Conservation (phyloP, 1,140 invertebrate species). For the Caerostris extrusa region DNA sequence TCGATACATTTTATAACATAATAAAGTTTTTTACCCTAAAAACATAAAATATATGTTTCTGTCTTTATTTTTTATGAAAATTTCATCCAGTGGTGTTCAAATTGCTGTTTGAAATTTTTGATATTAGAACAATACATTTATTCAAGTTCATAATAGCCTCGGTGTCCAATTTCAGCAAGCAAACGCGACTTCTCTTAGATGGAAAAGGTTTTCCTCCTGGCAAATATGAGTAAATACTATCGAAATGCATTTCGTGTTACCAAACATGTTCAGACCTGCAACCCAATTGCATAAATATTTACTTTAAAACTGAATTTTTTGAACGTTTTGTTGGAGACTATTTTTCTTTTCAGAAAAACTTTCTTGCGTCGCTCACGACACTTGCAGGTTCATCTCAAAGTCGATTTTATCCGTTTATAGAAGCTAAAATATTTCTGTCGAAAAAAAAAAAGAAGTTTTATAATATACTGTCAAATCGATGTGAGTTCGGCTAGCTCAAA, state of each 20-base stretch:
- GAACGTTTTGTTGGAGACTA: not conserved
- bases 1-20: too few species aligned
- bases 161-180: not conserved
- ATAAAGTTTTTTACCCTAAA: not conserved
- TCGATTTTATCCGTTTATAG: not conserved
- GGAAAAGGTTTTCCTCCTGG: not conserved
- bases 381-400: not conserved
- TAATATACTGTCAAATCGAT: not conserved
- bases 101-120: not conserved
- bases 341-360: not conserved
- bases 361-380: not conserved
- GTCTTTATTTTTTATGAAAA: not conserved
- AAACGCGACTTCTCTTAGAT: not conserved
- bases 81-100: not conserved
- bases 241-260: conserved; percentile 5
- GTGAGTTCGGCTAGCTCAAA: not conserved
- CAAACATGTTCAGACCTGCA: conserved; percentile 10
- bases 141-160: not conserved
- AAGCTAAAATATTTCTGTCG: not conserved
- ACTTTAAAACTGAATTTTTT: not conserved
- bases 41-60: not conserved
- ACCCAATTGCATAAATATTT: conserved; percentile 25
- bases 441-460: not conserved
- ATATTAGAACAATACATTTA: not conserved
- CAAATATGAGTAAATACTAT: conserved; percentile 7